Evolutionary conservation across 2,113 vertebrate species (phyloP).

Genomic region (Serinus canaria): DNA sequence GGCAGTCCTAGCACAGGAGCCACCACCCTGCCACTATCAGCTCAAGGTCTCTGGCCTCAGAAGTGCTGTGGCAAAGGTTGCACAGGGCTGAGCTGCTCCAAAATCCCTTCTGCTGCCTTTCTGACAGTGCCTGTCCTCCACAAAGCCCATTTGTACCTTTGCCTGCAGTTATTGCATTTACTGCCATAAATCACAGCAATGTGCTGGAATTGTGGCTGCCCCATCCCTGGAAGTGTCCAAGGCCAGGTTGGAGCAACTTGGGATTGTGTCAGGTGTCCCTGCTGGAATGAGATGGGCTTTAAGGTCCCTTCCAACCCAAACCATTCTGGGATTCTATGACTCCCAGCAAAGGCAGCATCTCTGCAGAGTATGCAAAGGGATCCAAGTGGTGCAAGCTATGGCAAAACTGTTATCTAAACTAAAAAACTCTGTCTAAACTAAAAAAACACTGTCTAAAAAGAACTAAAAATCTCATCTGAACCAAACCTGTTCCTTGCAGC

Average conservation of each 20-base stretch:
- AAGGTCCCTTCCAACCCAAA: background rate
- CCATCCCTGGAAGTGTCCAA: background rate
- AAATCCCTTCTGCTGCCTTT: background rate
- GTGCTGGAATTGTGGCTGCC: background rate
- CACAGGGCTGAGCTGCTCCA: background rate
- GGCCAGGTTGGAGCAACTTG: background rate
- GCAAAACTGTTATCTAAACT: background rate
- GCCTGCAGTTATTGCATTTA: background rate
- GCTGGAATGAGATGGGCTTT: background rate
- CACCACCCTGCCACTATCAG: background rate
- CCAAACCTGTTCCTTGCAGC: background rate
- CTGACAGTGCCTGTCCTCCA: background rate
- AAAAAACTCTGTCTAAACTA: background rate
- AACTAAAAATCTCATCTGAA: background rate
- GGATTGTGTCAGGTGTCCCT: background rate
- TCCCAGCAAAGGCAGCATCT: background rate
- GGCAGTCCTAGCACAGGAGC: background rate
- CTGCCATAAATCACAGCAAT: background rate
- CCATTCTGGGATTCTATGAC: background rate
- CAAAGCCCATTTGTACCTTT: background rate
- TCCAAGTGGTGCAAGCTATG: background rate
- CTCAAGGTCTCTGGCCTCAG: background rate
- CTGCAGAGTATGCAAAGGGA: background rate
- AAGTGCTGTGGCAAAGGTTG: background rate
- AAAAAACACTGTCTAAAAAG: background rate